Evolutionary conservation across 2,797 vertebrate genomes (phyloP).

Genomic region (Cottoperca gobio): DNA sequence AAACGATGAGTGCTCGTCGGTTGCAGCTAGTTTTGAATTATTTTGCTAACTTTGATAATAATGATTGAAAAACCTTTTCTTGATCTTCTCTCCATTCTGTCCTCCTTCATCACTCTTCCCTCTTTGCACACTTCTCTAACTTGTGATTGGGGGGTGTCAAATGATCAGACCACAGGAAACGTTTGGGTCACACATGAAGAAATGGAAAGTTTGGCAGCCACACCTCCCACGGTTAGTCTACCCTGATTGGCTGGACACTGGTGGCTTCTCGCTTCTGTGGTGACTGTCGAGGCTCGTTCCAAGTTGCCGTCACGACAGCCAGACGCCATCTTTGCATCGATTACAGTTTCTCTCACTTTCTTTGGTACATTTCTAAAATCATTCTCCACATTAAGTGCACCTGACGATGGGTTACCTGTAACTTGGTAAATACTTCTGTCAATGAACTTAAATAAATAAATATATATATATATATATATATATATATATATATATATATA

Average conservation of each 20-base stretch:
- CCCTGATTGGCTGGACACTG: constrained; percentile 43
- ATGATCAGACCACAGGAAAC: constrained; percentile 96
- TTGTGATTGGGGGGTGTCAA: constrained; percentile 67
- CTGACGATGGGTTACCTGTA: too few species aligned
- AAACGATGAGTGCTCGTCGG: too few species aligned
- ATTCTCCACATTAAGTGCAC: too few species aligned
- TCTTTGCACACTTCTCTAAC: constrained; percentile 51
- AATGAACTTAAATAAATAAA: too few species aligned
- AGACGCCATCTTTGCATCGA: background rate
- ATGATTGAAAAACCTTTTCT: constrained; percentile 73
- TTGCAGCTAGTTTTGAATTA: background rate
- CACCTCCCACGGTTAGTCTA: constrained; percentile 96
- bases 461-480: too few species aligned
- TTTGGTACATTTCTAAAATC: too few species aligned
- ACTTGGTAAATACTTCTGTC: too few species aligned
- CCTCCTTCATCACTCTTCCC: constrained; percentile 30
- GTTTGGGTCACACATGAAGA: constrained; percentile 99
- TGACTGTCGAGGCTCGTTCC: constrained; percentile 63
- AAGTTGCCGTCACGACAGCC: constrained; percentile 43
- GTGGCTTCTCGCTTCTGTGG: constrained; percentile 61
- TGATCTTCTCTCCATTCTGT: constrained; percentile 81
- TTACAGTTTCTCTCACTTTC: background rate
- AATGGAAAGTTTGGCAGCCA: constrained; percentile 97
- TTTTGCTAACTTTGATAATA: constrained; percentile 44
- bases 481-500: too few species aligned